Conservation (phyloP, 2,113 vertebrate species). For the Mobula birostris region DNA sequence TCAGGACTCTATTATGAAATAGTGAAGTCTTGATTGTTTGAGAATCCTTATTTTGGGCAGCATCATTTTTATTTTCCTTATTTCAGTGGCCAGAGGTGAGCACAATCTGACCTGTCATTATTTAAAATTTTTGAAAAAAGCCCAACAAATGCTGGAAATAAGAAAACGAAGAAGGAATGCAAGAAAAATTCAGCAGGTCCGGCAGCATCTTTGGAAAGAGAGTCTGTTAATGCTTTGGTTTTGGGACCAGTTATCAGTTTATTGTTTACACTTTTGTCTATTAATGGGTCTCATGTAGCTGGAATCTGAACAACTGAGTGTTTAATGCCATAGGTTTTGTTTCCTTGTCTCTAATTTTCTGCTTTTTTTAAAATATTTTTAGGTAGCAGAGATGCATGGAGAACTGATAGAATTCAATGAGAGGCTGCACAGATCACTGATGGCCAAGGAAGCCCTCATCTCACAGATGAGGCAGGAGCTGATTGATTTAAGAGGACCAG, state of each 20-base stretch:
- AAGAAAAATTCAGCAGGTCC: too few relatives aligned
- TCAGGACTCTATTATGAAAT: too few relatives aligned
- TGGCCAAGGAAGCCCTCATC: slow-evolving; percentile 91
- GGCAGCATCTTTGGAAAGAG: too few relatives aligned
- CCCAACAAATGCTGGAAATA: too few relatives aligned
- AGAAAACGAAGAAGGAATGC: too few relatives aligned
- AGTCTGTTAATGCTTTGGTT: too few relatives aligned
- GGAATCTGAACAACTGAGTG: neutral
- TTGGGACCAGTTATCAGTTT: too few relatives aligned
- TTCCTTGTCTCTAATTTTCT: neutral
- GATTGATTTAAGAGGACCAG: slow-evolving; percentile 88
- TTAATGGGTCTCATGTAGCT: neutral
- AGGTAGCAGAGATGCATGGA: slow-evolving; percentile 98
- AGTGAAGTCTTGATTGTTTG: neutral
- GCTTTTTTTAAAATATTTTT: slow-evolving; percentile 45
- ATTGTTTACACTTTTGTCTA: too few relatives aligned
- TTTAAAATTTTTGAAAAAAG: too few relatives aligned
- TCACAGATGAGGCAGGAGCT: slow-evolving; percentile 95
- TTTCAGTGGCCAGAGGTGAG: too few relatives aligned
- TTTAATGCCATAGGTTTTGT: neutral
- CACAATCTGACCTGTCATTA: too few relatives aligned
- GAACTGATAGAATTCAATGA: slow-evolving; percentile 98
- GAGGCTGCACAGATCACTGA: slow-evolving; percentile 82
- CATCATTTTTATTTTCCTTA: too few relatives aligned
- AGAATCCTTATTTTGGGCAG: neutral